Conservation (phyloP, 2,797 vertebrate species). For the Myotis pilosus region DNA sequence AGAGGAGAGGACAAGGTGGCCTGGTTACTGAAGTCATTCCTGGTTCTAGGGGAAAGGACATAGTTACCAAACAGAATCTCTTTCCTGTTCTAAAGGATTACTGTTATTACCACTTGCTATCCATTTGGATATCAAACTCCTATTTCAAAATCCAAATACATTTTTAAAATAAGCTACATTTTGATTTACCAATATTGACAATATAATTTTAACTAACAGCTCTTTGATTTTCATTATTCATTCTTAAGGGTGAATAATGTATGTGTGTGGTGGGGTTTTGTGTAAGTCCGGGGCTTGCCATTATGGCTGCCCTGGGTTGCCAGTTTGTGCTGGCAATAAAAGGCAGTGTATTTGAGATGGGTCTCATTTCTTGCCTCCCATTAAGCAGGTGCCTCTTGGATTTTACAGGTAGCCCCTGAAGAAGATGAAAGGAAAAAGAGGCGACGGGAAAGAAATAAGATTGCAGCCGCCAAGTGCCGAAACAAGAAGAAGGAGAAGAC, state of each 20-base stretch:
- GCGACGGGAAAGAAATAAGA: conserved; percentile 95
- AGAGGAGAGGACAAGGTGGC: neutral
- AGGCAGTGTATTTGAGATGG: neutral
- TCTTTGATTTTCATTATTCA: neutral
- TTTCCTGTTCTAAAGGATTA: neutral
- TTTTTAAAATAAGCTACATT: neutral
- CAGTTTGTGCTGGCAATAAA: neutral
- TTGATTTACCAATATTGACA: neutral
- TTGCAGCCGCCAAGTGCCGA: conserved; percentile 95
- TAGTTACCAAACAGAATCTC: neutral
- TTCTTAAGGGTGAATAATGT: neutral
- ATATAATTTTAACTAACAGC: neutral
- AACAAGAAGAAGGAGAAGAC: conserved; percentile 99
- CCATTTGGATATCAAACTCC: neutral
- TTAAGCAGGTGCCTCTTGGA: conserved; percentile 4
- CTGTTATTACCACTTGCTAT: neutral
- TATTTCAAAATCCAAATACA: conserved; percentile 7
- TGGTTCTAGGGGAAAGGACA: neutral
- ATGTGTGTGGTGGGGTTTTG: neutral
- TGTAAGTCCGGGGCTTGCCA: neutral
- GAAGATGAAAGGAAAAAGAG: conserved; percentile 93
- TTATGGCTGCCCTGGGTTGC: neutral
- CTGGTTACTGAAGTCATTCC: neutral
- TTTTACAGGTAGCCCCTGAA: conserved; percentile 84
- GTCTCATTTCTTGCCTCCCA: neutral